Evolutionary conservation across 2,113 vertebrate species (phyloP).

Genomic region (Chloropsis hardwickii): DNA sequence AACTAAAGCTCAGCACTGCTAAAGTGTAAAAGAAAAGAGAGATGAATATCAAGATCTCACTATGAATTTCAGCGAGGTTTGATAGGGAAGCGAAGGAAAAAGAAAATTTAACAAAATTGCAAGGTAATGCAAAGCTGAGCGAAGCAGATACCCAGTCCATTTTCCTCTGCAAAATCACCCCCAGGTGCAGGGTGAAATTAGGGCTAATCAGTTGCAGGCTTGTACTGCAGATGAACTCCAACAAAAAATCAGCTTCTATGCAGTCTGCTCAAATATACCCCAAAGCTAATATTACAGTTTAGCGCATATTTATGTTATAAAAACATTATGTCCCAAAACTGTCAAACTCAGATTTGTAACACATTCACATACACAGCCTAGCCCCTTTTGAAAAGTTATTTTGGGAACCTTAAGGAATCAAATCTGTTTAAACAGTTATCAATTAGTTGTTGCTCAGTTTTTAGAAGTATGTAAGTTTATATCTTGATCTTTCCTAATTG

Average conservation of each 20-base stretch:
- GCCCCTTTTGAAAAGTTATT: not conserved
- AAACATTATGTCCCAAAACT: not conserved
- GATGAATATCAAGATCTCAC: not conserved
- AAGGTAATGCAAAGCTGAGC: not conserved
- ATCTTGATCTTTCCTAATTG: not conserved
- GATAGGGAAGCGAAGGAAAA: not conserved
- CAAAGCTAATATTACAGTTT: constrained; percentile 16
- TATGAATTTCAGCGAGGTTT: not conserved
- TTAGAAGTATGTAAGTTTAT: not conserved
- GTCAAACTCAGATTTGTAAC: not conserved
- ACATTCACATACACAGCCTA: not conserved
- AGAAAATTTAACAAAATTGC: not conserved
- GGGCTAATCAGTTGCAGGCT: constrained; percentile 47
- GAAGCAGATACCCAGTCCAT: not conserved
- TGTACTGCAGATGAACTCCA: constrained; percentile 44
- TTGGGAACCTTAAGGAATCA: not conserved
- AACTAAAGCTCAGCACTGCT: not conserved
- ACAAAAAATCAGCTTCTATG: not conserved
- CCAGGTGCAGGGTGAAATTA: not conserved
- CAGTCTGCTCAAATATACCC: not conserved
- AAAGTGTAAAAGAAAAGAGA: not conserved
- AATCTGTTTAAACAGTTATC: not conserved
- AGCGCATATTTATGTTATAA: not conserved
- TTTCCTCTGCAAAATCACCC: not conserved
- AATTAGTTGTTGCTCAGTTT: not conserved